Base-by-base conservation (phyloP, 1,140 invertebrate genomes). In the Aphaenogaster ashmeadi region DNA sequence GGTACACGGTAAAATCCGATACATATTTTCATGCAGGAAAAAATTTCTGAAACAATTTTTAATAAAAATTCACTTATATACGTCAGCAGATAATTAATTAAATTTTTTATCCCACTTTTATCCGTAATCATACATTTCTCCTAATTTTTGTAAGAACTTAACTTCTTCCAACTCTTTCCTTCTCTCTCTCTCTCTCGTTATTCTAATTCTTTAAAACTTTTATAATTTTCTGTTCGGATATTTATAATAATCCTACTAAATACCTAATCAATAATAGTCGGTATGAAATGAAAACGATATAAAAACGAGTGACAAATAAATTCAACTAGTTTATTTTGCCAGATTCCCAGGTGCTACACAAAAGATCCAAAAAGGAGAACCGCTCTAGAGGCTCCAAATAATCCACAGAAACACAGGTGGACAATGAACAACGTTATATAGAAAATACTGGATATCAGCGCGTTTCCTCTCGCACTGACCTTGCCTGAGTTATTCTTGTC, bases 381-480 rank as follows among this genome's bases (percentile, higher is more conserved):
- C 60, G 84, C 11, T 85, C 71, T 9, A 33, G 8, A 89, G n/a
- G 18, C 84, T 87, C 11, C 75, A 84, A 33, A 89, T 27, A 5
- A 92, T 44, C 86, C 92, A 92, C 1, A 93, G 64, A n/a, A 92
- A 74, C 44, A 91, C 38, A 33, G 91, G 79, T 67, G 93, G 62
- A 91, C 58, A 36, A 94, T 74, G 67, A 93, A 41, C 52, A 88
- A 38, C 33, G 89, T 71, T 47, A 83, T 69, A 78, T 91, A 91
- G 89, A 92, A 88, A 44, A 87, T 91, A 58, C 33, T 85, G 64
- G 86, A 80, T 52, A 91, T 90, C 89, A 88, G 67, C 90, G 87
- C 90, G 54, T 69, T 88, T 78, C 58, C 44, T 58, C 27, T 47
- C 18, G 52, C 41, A 44, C 81, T 83, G 83, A 50, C 90, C 87